phyloP scores from a whole-genome alignment of 2,888 invertebrate genomes.

The Melanostoma mellinum region DNA sequence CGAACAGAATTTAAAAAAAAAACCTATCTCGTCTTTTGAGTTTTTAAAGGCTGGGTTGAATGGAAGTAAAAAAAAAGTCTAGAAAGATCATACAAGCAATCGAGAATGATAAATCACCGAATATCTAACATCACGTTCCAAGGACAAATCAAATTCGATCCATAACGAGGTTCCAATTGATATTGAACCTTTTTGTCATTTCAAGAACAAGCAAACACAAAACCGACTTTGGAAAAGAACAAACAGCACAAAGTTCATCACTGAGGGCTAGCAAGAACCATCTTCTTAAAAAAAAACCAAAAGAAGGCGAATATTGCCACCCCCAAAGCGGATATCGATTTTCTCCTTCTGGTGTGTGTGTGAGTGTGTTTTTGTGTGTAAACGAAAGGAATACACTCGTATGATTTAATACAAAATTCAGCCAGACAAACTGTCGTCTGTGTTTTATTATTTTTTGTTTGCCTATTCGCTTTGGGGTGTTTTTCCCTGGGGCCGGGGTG shows the following conservation, averaged over 20 bases:
- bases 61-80: neutral
- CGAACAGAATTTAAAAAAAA: neutral
- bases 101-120: constrained; percentile 35
- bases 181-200: constrained; percentile 49
- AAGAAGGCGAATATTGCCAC: constrained; percentile 1
- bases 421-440: constrained; percentile 72
- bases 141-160: constrained; percentile 64
- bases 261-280: constrained; percentile 2
- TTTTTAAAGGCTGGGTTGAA: no score
- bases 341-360: constrained; percentile 22
- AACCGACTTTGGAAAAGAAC: neutral
- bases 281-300: constrained; percentile 1
- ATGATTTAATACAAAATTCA: constrained; percentile 65
- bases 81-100: constrained; percentile 33
- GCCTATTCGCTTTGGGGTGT: constrained; percentile 30
- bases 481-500: constrained; percentile 11
- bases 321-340: constrained; percentile 63
- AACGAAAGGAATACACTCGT: constrained; percentile 14
- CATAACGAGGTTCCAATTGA: constrained; percentile 62
- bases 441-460: constrained; percentile 52
- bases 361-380: constrained; percentile 4
- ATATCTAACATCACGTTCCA: constrained; percentile 63
- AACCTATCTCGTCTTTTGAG: neutral
- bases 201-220: constrained; percentile 36
- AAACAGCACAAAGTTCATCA: constrained; percentile 1